Base-by-base conservation (phyloP, 2,888 invertebrate genomes). In the Microctonus aethiopoides region DNA sequence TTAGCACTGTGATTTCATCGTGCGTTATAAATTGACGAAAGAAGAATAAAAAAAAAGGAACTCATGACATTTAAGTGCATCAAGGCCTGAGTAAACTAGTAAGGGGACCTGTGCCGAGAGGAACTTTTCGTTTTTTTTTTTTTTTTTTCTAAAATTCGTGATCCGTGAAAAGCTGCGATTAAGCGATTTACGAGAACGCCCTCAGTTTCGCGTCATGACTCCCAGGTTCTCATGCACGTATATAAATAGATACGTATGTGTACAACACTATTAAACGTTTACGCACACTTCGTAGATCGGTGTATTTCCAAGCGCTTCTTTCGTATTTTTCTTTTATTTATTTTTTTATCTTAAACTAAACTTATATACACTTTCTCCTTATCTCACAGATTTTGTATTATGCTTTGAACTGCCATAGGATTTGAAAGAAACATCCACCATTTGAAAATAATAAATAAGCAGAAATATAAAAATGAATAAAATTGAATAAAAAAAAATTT, bases 131-230 rank as follows among this genome's bases (percentile, higher is more conserved):
- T 24, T 2, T 24, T 24, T 54, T 24, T 57, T 24, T 54, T 24
- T 57, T 76, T 77, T 77, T 80, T 81, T 80, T 72, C 76, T 74
- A 76, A 79, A 79, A 72, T 83, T 76, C 68, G 73, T 77, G 82
- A 84, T 80, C 82, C 84, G 79, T 80, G 71, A 83, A 84, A 79
- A 79, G 75, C 80, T 76, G 78, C 80, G 83, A 83, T 84, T 83
- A 83, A 83, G 79, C 81, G 78, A 80, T 82, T 82, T 79, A 80
- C 75, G 79, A 80, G 79, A 63, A 70, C 74, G 68, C 76, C 67
- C 67, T 67, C 54, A 36, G 59, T 46, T 68, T 46, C 62, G 62
- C 32, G 9, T 62, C 70, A 68, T 67, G 39, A 64, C 63, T 61
- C 32, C 64, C 36, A 61, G 59, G 46, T 32, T 36, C 26, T 61